These are phyloP conservation scores for Zalophus californianus DNA, from an alignment of 2,797 vertebrate species.

Conservation along the genomic window DNA sequence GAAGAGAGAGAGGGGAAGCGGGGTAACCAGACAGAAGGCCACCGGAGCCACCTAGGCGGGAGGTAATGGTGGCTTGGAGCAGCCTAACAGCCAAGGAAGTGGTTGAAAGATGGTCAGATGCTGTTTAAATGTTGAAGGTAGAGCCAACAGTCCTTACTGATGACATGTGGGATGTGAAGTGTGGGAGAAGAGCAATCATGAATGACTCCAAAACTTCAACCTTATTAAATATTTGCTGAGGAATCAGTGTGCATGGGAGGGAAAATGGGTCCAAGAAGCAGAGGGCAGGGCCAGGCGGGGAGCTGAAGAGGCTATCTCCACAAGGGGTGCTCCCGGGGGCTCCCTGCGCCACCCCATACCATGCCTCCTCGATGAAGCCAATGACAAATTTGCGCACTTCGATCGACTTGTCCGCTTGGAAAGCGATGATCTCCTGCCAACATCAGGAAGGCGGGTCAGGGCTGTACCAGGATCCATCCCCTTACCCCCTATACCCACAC, in stretches of 20 bases:
- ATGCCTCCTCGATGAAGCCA: conserved; percentile 97
- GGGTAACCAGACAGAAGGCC: not conserved
- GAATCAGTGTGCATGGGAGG: not conserved
- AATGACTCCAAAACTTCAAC: not conserved
- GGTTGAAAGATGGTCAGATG: not conserved
- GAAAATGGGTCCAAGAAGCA: not conserved
- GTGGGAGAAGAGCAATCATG: not conserved
- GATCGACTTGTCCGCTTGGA: conserved; percentile 96
- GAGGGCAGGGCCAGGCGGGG: not conserved
- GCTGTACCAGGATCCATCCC: not conserved
- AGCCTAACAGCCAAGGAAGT: fast-evolving
- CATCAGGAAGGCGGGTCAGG: not conserved
- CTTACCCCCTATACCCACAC: not conserved
- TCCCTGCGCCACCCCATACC: conserved; percentile 88
- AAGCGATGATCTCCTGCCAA: conserved; percentile 95
- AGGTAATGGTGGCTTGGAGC: not conserved
- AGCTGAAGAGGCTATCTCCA: not conserved
- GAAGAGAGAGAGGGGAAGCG: not conserved
- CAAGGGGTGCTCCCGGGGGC: fast-evolving
- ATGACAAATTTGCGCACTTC: conserved; percentile 97
- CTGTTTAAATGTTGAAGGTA: not conserved
- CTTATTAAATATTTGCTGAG: not conserved
- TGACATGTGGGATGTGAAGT: fast-evolving
- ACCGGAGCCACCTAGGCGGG: not conserved
- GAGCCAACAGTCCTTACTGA: not conserved